A percentile compares a stretch with the other conserved stretches of the same genome.
Evolutionary conservation across 1,140 invertebrate species (phyloP).

Genomic region (Yoshiicerus persimilis): DNA sequence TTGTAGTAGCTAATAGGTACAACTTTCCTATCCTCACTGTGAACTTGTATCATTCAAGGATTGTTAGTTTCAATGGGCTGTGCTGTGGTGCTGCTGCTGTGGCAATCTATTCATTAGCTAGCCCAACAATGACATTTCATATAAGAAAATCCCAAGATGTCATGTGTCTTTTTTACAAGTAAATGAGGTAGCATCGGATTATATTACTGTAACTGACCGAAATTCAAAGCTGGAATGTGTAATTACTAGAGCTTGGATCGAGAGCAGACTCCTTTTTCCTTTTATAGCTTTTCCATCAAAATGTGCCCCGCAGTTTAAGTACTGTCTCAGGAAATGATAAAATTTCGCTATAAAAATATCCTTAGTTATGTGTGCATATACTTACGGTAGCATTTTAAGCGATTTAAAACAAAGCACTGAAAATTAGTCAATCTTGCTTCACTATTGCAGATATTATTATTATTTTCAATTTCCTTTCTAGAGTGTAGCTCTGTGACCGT

Average conservation of each 20-base stretch:
- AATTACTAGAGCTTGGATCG: background rate
- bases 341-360: no score
- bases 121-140: background rate
- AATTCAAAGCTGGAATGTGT: constrained; percentile 5
- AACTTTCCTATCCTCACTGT: background rate
- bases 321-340: no score
- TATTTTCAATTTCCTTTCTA: no score
- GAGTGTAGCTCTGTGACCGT: no score
- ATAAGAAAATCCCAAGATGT: background rate
- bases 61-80: background rate
- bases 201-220: constrained; percentile 1
- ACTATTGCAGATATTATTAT: no score
- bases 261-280: background rate
- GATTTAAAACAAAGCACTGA: no score
- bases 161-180: background rate
- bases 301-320: no score
- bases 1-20: background rate
- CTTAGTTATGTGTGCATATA: no score
- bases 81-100: background rate
- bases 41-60: background rate
- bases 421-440: no score
- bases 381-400: no score
- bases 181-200: background rate
- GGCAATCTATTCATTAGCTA: background rate
- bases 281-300: background rate